Base-by-base conservation (phyloP, 2,888 invertebrate genomes). In the Ypsolopha scabrella region DNA sequence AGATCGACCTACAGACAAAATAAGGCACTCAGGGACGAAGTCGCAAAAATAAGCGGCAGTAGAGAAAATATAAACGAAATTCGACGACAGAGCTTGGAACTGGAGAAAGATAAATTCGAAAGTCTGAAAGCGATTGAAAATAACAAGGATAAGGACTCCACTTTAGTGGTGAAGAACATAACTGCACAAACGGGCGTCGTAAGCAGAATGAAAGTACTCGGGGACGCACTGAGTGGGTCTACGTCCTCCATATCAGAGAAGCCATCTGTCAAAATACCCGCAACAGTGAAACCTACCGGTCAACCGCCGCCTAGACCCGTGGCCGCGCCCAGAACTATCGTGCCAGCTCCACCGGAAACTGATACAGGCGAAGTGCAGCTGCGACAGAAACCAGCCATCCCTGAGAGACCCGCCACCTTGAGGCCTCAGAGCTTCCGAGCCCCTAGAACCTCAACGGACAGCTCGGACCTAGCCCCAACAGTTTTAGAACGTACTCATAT, bases 371-470 rank as follows among this genome's bases (percentile, higher is more conserved):
- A 73, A 46, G 89, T 90, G 45, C 87, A 87, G 65, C 69, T 91
- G 57, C 86, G 91, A 34, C 82, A 89, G 68, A 95, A 95, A 75
- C 95, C 95, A 6, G 92, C 92, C 50, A 90, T 95, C 58, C 95
- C 95, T 49, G 94, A 94, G 72, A 88, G 95, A 52, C 94, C 94
- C 48, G 90, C 92, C 41, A 90, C 91, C 46, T 80, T 93, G 53
- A 87, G 89, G 14, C 88, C 89, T 59, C 90, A 89, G 52, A 87
- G 81, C 68, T 88, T 86, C 68, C 76, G 87, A 54, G 82, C 72
- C 52, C 70, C 77, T 50, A 74, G 83, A 50, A 72, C 70, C 57
- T 78, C 80, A 43, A 60, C 57, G 56, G 50, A 60, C 60, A 57
- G 63, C 52, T 53, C 49, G 6, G 70, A 67, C 34, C 53, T 58